A percentile compares a stretch with the other conserved stretches of the same genome.
phyloP scores from a whole-genome alignment of 2,888 invertebrate species.

The Cecidostiba fungosa region DNA sequence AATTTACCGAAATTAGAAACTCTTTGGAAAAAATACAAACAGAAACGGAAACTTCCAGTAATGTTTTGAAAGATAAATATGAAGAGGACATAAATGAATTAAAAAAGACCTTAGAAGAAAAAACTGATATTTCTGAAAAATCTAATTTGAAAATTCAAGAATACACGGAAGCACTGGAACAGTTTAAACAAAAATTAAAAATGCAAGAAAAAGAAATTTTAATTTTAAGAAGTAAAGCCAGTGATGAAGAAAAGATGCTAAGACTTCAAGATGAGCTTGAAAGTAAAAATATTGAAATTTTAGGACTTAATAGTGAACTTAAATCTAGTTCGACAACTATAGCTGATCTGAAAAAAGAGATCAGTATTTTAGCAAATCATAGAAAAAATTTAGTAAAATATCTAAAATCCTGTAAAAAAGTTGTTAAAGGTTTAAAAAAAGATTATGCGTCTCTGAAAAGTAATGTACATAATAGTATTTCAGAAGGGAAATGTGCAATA shows the following conservation, averaged over 20 bases:
- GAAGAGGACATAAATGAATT: slow-evolving; percentile 69
- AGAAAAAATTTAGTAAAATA: slow-evolving; percentile 68
- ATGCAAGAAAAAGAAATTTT: slow-evolving; percentile 69
- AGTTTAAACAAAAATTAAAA: slow-evolving; percentile 68
- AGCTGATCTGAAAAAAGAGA: slow-evolving; percentile 62
- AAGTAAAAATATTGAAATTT: slow-evolving; percentile 69
- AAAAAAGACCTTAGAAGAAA: slow-evolving; percentile 66
- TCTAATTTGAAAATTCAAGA: slow-evolving; percentile 69
- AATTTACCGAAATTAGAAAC: slow-evolving; percentile 66
- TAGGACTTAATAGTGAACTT: slow-evolving; percentile 68
- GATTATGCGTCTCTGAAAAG: slow-evolving; percentile 68
- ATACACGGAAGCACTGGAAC: slow-evolving; percentile 67
- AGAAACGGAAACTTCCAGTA: slow-evolving; percentile 57
- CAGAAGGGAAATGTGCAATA: slow-evolving; percentile 62
- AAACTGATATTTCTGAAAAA: slow-evolving; percentile 68
- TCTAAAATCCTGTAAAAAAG: slow-evolving; percentile 68
- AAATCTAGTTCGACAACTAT: slow-evolving; percentile 66
- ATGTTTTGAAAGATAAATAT: slow-evolving; percentile 32
- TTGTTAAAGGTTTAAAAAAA: slow-evolving; percentile 66
- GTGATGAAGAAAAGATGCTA: slow-evolving; percentile 61
- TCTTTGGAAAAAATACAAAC: slow-evolving; percentile 44
- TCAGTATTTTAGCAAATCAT: slow-evolving; percentile 67
- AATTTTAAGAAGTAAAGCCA: slow-evolving; percentile 65
- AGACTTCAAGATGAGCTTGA: slow-evolving; percentile 68
- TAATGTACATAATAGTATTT: slow-evolving; percentile 61